phyloP scores from a whole-genome alignment of 2,797 vertebrate species.

The Parotocinclus haroldoi region DNA sequence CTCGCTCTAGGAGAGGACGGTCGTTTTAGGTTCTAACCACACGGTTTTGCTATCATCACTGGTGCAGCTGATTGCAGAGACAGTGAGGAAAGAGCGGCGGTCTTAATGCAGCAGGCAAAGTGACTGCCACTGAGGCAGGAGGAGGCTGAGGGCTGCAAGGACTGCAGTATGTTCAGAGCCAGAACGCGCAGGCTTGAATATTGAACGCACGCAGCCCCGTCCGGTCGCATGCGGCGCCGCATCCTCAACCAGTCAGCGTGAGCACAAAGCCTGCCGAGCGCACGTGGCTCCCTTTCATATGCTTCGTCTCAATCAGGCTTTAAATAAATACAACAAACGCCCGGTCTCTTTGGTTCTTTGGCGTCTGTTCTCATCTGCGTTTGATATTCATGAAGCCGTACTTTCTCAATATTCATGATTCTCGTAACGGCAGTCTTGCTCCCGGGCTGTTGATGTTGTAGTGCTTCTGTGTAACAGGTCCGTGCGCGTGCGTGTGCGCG shows the following conservation, averaged over 20 bases:
- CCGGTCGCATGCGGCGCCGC: neutral
- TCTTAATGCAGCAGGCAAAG: constrained; percentile 54
- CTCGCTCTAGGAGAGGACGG: too few relatives aligned
- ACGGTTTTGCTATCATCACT: neutral
- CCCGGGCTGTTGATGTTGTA: constrained; percentile 32
- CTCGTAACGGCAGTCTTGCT: constrained; percentile 35
- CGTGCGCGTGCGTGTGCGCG: constrained; percentile 15
- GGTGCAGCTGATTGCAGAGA: constrained; percentile 27
- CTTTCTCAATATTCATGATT: constrained; percentile 63
- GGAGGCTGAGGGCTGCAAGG: constrained; percentile 10
- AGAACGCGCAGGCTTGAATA: constrained; percentile 43
- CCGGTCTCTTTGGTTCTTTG: neutral
- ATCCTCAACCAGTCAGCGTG: neutral
- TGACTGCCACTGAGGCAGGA: constrained; percentile 56
- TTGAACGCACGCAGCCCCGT: constrained; percentile 11
- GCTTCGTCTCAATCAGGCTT: constrained; percentile 2
- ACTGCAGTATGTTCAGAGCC: constrained; percentile 60
- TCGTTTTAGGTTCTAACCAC: too few relatives aligned
- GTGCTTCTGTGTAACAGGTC: constrained; percentile 35
- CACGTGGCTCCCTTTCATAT: constrained; percentile 1
- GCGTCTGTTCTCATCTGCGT: constrained; percentile 60
- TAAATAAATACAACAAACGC: neutral
- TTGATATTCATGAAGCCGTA: constrained; percentile 71
- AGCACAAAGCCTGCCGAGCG: neutral
- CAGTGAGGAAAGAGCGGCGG: neutral